These are phyloP conservation scores for Drosophila eugracilis DNA, from an alignment of 1,140 invertebrate species.

Conservation along the genomic window DNA sequence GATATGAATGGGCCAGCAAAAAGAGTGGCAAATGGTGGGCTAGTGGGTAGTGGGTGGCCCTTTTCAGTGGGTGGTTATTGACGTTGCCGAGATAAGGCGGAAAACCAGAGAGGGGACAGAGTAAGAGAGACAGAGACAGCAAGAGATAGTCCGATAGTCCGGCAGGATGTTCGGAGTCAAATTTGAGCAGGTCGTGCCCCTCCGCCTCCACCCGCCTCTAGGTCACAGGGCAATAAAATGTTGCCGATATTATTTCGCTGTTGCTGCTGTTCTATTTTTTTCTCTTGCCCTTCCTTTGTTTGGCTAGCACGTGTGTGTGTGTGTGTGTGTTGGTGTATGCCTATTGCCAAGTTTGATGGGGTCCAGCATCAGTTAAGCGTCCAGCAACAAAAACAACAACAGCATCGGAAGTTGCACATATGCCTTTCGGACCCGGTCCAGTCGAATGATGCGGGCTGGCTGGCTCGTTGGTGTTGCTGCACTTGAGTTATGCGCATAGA, in stretches of 20 bases:
- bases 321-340: conserved; percentile 34
- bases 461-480: conserved; percentile 61
- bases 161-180: conserved; percentile 66
- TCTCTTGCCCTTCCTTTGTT: conserved; percentile 30
- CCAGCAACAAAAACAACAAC: conserved; percentile 14
- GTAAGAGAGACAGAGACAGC: too few relatives aligned
- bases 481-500: conserved; percentile 83
- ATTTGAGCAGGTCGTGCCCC: conserved; percentile 66
- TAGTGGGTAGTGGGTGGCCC: conserved; percentile 48
- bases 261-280: conserved; percentile 69
- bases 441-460: conserved; percentile 63
- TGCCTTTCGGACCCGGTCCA: conserved; percentile 54
- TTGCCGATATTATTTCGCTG: conserved; percentile 81
- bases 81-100: conserved; percentile 75
- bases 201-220: conserved; percentile 27
- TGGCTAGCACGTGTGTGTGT: not conserved
- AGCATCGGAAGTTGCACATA: conserved; percentile 77
- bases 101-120: conserved; percentile 27
- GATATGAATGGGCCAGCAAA: conserved; percentile 43
- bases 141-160: conserved; percentile 67
- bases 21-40: conserved; percentile 2
- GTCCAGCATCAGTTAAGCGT: conserved; percentile 75
- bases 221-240: conserved; percentile 82
- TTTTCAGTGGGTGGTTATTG: conserved; percentile 66
- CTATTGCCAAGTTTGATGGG: conserved; percentile 80